Percentiles rank a stretch among this genome's conserved stretches.
Evolutionary conservation across 2,113 vertebrate species (phyloP).

Genomic region (Aptenodytes patagonicus): DNA sequence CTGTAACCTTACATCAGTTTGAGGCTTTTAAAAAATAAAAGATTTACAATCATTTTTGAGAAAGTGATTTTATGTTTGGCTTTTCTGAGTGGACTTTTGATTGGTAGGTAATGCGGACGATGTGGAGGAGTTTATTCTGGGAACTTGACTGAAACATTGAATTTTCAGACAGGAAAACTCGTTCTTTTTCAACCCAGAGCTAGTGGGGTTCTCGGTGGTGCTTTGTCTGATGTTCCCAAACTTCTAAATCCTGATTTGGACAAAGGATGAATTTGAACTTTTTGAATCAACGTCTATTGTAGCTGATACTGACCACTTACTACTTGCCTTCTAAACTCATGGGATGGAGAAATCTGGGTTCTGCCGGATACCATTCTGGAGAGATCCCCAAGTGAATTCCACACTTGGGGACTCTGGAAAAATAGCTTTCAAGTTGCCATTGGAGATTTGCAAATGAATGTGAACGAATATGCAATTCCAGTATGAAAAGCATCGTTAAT

Average conservation of each 20-base stretch:
- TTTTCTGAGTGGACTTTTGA: background rate
- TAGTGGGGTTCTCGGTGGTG: background rate
- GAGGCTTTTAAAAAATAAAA: background rate
- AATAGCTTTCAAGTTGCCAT: background rate
- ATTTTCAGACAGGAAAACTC: background rate
- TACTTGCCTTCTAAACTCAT: background rate
- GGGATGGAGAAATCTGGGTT: background rate
- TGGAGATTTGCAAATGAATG: background rate
- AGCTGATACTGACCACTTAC: background rate
- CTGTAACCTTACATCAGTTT: accelerated
- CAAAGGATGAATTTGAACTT: background rate
- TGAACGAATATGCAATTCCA: background rate
- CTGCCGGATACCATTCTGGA: background rate
- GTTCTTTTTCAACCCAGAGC: background rate
- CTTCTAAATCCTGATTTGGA: background rate
- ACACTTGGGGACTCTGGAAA: accelerated
- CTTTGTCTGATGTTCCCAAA: background rate
- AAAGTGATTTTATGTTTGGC: background rate
- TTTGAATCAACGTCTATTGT: background rate
- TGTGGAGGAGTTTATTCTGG: background rate
- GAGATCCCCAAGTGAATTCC: background rate
- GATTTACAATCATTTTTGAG: background rate
- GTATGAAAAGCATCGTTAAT: background rate
- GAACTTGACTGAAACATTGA: background rate
- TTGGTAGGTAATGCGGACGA: background rate